phyloP scores from a whole-genome alignment of 2,113 vertebrate genomes.

The Platichthys flesus region DNA sequence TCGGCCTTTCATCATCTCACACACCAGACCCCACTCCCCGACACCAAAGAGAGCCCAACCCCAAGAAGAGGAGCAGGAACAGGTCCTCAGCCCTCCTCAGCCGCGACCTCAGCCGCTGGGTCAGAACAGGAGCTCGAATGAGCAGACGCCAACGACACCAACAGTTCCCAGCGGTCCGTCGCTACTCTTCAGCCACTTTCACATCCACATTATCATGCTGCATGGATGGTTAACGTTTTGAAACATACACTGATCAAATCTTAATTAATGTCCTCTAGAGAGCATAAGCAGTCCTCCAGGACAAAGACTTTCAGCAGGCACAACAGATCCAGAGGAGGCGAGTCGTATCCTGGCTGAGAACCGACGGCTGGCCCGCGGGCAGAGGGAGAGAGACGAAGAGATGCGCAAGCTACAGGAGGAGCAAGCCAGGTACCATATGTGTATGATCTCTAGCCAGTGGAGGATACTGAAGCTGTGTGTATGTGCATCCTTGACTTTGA shows the following conservation, averaged over 20 bases:
- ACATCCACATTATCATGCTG: not conserved
- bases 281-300: constrained; percentile 60
- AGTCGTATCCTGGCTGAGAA: constrained; percentile 92
- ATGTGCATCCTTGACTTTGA: not conserved
- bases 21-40: constrained; percentile 65
- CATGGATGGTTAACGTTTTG: not conserved
- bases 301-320: constrained; percentile 87
- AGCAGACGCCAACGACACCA: constrained; percentile 22
- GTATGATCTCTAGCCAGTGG: too few relatives aligned
- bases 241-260: too few relatives aligned
- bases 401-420: constrained; percentile 88
- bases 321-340: constrained; percentile 93
- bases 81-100: constrained; percentile 63
- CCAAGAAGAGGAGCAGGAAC: constrained; percentile 44
- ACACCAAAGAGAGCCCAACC: constrained; percentile 15
- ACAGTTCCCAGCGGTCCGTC: constrained; percentile 37
- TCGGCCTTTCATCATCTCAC: constrained; percentile 84
- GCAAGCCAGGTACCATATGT: constrained; percentile 81
- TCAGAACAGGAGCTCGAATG: constrained; percentile 64
- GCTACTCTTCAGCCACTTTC: not conserved
- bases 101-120: constrained; percentile 67
- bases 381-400: constrained; percentile 91
- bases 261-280: constrained; percentile 39
- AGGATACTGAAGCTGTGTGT: not conserved
- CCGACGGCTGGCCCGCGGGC: constrained; percentile 91